A percentile compares a stretch with the other conserved stretches of the same genome.
Conservation (phyloP, 2,888 invertebrate species). For the Folsomia manolachei region DNA sequence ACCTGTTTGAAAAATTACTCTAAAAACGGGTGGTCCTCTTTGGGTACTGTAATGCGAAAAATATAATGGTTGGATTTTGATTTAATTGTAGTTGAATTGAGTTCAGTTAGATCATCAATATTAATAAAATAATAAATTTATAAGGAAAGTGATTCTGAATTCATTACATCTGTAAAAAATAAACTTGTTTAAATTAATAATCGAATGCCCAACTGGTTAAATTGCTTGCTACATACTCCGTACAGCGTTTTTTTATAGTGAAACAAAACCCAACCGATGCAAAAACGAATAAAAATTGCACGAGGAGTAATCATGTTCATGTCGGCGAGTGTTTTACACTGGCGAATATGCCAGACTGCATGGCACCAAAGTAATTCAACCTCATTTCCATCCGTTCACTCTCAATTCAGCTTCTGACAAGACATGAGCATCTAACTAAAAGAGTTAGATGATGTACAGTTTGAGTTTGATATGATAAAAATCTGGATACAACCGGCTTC, state of each 20-base stretch:
- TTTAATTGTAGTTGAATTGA: neutral
- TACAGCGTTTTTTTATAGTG: too few relatives aligned
- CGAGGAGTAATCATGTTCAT: too few relatives aligned
- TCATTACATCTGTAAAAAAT: too few relatives aligned
- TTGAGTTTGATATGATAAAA: neutral
- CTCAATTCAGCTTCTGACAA: neutral
- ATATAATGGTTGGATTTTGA: neutral
- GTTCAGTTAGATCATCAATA: neutral
- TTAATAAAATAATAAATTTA: neutral
- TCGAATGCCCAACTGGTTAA: neutral
- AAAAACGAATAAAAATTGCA: neutral
- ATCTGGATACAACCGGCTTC: neutral
- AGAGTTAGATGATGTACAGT: neutral
- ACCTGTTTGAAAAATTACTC: neutral
- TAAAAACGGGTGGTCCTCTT: neutral
- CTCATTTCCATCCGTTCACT: neutral
- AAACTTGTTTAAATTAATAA: neutral
- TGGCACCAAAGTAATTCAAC: neutral
- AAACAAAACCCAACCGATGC: too few relatives aligned
- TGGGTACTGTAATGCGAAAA: too few relatives aligned
- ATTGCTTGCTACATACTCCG: neutral
- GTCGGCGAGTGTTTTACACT: too few relatives aligned
- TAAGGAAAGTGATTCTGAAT: neutral
- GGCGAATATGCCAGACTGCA: neutral
- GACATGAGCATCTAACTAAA: too few relatives aligned